Conservation (phyloP, 2,888 invertebrate species). For the Hipparchia semele region DNA sequence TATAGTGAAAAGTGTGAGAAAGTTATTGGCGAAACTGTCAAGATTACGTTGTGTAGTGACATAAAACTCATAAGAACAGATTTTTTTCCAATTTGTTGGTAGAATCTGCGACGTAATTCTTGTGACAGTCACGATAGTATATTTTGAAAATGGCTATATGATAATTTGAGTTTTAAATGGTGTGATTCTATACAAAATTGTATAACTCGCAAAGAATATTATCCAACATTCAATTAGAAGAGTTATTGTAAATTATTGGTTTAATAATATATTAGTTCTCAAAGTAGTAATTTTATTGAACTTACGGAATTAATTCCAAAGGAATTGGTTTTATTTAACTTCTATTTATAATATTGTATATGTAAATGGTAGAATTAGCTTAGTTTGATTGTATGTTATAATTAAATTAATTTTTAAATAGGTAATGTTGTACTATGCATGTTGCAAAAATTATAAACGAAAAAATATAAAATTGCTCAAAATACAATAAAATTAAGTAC, state of each 20-base stretch:
- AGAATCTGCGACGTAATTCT: too few species aligned
- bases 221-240: too few species aligned
- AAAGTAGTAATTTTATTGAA: background rate
- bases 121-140: background rate
- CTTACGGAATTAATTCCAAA: background rate
- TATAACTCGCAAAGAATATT: too few species aligned
- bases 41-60: too few species aligned
- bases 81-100: too few species aligned
- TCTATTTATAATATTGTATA: background rate
- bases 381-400: background rate
- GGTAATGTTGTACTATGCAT: background rate
- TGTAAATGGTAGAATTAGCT: background rate
- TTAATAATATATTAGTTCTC: too few species aligned
- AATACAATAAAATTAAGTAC: background rate
- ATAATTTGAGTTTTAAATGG: too few species aligned
- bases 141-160: background rate
- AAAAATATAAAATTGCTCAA: slow-evolving; percentile 2
- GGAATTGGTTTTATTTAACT: background rate
- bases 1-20: background rate
- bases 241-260: background rate
- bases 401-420: background rate
- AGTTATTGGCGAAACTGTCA: background rate
- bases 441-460: background rate
- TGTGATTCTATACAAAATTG: too few species aligned
- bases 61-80: too few species aligned